Evolutionary conservation across 2,888 invertebrate species (phyloP).

Genomic region (Eurytoma adleriae): DNA sequence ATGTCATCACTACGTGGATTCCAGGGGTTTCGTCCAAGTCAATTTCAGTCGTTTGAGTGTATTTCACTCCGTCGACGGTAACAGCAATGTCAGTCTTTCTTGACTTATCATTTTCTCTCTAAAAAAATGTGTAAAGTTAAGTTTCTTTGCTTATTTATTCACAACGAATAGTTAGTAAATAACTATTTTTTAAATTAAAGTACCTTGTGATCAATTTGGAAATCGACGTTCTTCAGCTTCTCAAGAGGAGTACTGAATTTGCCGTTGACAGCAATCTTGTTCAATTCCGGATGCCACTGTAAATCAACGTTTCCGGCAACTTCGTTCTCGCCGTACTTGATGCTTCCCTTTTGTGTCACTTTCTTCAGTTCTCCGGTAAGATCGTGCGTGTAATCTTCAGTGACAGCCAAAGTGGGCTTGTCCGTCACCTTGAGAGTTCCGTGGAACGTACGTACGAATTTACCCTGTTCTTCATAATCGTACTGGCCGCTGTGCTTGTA

Average conservation of each 20-base stretch:
- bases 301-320: slow-evolving; percentile 59
- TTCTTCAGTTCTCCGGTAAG: slow-evolving; percentile 70
- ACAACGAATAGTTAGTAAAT: not conserved
- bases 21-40: slow-evolving; percentile 79
- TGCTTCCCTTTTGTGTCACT: slow-evolving; percentile 56
- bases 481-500: slow-evolving; percentile 59
- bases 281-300: slow-evolving; percentile 62
- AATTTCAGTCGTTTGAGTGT: slow-evolving; percentile 78
- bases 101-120: slow-evolving; percentile 63
- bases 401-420: slow-evolving; percentile 76
- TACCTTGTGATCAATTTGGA: slow-evolving; percentile 71
- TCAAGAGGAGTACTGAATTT: slow-evolving; percentile 68
- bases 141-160: not conserved
- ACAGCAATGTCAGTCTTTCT: slow-evolving; percentile 75
- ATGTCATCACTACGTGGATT: slow-evolving; percentile 74
- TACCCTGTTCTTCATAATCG: slow-evolving; percentile 73
- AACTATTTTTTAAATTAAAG: not conserved
- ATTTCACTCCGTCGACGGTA: slow-evolving; percentile 80
- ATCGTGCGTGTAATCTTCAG: slow-evolving; percentile 76
- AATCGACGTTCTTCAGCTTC: slow-evolving; percentile 66
- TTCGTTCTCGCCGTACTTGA: slow-evolving; percentile 66
- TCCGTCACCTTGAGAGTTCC: slow-evolving; percentile 76
- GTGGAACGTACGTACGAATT: slow-evolving; percentile 74
- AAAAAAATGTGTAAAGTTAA: slow-evolving; percentile 28
- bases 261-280: slow-evolving; percentile 61